Base-by-base conservation (phyloP, 1,140 invertebrate species). In the Drosophila pectinifera region DNA sequence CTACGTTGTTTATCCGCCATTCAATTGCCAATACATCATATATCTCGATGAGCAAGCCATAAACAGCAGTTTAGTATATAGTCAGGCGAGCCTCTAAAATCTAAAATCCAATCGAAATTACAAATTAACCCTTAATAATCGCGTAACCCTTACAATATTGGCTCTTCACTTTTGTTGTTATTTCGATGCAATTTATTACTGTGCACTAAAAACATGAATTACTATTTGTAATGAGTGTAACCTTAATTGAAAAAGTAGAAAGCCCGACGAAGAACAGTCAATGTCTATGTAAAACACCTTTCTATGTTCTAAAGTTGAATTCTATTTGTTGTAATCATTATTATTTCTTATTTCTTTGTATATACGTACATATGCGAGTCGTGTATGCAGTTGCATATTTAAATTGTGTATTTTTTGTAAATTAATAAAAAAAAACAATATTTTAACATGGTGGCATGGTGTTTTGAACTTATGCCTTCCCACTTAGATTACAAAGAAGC, bases 381-480 rank as follows among this genome's bases (percentile, higher is more conserved):
- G 78, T 85, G 73, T 80, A 84, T 80, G 57, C 81, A 79, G 72
- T 73, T 77, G 70, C 65, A 84, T 89, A 89, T 78, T 80, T 84
- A 22, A 89, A 89, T 84, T 89, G 85, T 89, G 84, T 89, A 89
- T 80, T 89, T 89, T 89, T 89, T 89, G 84, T 89, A 89, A 84
- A 89, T 80, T 89, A 89, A 89, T 89, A 84, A 89, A 86, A 89
- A 69, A 82, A 84, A 81, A 80, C 39, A 81, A 74, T 82, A 86
- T 72, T 72, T 84, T 84, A 84, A 80, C 72, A 68, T 77, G 22
- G 41, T 20, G 16, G 14, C 11, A 24, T 20, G 36, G 28, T 55
- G 54, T 26, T 56, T 73, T 69, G 7, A 28, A 14, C 18, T 16
- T 16, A 11, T 7, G 6, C 1, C 8, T 31, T 31, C 10, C 28